Conservation (phyloP, 2,797 vertebrate genomes). For the Coregonus sp. region DNA sequence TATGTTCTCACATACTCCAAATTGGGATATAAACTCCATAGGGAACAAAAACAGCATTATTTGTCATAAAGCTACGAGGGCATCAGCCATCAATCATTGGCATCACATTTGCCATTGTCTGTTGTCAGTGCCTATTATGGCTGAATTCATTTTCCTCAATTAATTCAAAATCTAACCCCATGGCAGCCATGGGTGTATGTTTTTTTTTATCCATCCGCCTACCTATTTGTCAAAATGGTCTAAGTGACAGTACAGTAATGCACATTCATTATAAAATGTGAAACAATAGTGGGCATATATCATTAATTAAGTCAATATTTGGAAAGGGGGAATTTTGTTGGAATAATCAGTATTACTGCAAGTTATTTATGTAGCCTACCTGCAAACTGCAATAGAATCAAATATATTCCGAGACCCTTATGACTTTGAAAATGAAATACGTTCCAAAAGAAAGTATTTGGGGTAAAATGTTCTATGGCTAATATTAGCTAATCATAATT, state of each 20-base stretch:
- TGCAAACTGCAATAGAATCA: conserved; percentile 22
- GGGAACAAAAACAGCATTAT: conserved; percentile 65
- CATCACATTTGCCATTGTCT: conserved; percentile 79
- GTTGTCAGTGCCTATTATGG: conserved; percentile 80
- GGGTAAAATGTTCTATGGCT: conserved; percentile 72
- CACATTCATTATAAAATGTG: conserved; percentile 80
- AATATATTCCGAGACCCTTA: conserved; percentile 8
- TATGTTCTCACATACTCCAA: conserved; percentile 39
- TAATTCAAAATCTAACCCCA: conserved; percentile 81
- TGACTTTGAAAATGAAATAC: too few species aligned
- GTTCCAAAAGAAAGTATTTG: too few species aligned
- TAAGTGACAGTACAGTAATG: conserved; percentile 79
- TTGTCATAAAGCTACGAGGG: conserved; percentile 71
- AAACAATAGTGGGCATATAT: conserved; percentile 76
- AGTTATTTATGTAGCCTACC: conserved; percentile 3
- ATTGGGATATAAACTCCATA: conserved; percentile 21
- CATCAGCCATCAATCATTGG: conserved; percentile 80
- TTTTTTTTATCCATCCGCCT: conserved; percentile 73
- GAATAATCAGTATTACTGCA: conserved; percentile 30
- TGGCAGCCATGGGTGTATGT: conserved; percentile 73
- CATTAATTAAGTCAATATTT: conserved; percentile 77
- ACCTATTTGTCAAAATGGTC: conserved; percentile 84
- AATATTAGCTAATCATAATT: conserved; percentile 77
- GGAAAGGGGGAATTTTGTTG: conserved; percentile 43
- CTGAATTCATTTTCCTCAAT: conserved; percentile 84